A percentile compares a stretch with the other conserved stretches of the same genome.
These are phyloP conservation scores for Neosilurus hyrtlii DNA, from an alignment of 2,797 vertebrate genomes.

Conservation along the genomic window DNA sequence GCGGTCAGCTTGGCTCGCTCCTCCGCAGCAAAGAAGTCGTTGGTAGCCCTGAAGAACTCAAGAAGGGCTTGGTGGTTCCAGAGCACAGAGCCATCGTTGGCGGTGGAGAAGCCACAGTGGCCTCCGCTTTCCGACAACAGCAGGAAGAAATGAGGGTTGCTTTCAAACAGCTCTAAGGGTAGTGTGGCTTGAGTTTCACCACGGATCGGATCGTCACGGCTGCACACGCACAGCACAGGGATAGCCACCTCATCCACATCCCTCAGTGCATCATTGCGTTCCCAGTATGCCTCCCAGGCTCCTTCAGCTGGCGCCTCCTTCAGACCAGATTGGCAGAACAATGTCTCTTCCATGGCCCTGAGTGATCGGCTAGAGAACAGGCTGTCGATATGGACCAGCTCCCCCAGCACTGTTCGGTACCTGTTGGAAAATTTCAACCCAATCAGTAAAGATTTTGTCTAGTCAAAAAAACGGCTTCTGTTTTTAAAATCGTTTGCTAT, in stretches of 20 bases:
- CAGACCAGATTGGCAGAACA: slow-evolving; percentile 71
- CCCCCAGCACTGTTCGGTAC: slow-evolving; percentile 75
- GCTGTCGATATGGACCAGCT: slow-evolving; percentile 68
- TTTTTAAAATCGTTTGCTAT: slow-evolving; percentile 55
- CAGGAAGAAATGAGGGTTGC: slow-evolving; percentile 83
- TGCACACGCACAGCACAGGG: slow-evolving; percentile 78
- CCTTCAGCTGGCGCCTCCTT: slow-evolving; percentile 33
- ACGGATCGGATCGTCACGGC: slow-evolving; percentile 76
- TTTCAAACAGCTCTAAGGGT: slow-evolving; percentile 81
- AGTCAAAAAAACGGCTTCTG: slow-evolving; percentile 40
- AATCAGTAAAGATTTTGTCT: slow-evolving; percentile 56
- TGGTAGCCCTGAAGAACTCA: slow-evolving; percentile 79
- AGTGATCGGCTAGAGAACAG: slow-evolving; percentile 76
- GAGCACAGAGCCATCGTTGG: slow-evolving; percentile 47
- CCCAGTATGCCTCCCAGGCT: slow-evolving; percentile 80
- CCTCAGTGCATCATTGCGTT: slow-evolving; percentile 77
- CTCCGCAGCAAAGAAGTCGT: slow-evolving; percentile 78
- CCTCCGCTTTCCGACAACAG: slow-evolving; percentile 75
- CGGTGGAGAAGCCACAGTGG: slow-evolving; percentile 77
- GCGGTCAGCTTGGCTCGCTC: slow-evolving; percentile 73
- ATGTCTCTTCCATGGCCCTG: slow-evolving; percentile 72
- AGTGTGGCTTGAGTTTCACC: slow-evolving; percentile 69
- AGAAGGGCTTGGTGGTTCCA: slow-evolving; percentile 80
- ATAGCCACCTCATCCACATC: slow-evolving; percentile 83
- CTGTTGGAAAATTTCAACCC: slow-evolving; percentile 57